Percentiles rank a stretch among this genome's conserved stretches.
Evolutionary conservation across 2,888 invertebrate genomes (phyloP).

Genomic region (Agelastica alni): DNA sequence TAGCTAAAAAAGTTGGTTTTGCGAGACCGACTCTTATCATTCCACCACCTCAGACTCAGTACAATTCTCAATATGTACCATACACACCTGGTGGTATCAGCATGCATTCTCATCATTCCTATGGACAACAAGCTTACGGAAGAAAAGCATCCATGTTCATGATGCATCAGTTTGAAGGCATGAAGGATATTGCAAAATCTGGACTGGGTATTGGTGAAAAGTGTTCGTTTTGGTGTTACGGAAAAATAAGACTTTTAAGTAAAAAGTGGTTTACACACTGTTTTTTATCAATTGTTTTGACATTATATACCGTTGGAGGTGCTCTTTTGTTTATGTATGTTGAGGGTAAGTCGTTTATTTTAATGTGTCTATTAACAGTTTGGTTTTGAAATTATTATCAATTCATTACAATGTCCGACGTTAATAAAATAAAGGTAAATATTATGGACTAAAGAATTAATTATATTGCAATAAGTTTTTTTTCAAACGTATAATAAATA

Average conservation of each 20-base stretch:
- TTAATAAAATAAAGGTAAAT: no score
- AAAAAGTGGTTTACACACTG: constrained; percentile 89
- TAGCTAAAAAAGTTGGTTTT: constrained; percentile 42
- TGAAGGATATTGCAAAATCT: constrained; percentile 76
- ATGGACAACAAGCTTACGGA: constrained; percentile 17
- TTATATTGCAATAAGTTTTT: no score
- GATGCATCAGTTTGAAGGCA: constrained; percentile 78
- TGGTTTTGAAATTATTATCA: no score
- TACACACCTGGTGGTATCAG: constrained; percentile 5
- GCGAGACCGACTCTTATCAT: constrained; percentile 49
- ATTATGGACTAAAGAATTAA: no score
- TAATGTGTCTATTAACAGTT: no score
- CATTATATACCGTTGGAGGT: constrained; percentile 80
- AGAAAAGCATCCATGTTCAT: constrained; percentile 77
- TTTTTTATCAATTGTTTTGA: constrained; percentile 77
- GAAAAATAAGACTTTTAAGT: constrained; percentile 76
- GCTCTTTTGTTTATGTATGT: constrained; percentile 78
- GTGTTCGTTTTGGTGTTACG: constrained; percentile 77
- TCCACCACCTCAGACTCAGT: constrained; percentile 41
- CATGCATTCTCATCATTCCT: constrained; percentile 1
- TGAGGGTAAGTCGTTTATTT: constrained; percentile 65
- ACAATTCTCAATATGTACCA: not conserved
- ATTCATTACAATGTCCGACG: no score
- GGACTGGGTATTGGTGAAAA: constrained; percentile 85
- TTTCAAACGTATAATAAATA: no score